Evolutionary conservation across 1,140 invertebrate genomes (phyloP).

Genomic region (Thaumatotibia leucotreta): DNA sequence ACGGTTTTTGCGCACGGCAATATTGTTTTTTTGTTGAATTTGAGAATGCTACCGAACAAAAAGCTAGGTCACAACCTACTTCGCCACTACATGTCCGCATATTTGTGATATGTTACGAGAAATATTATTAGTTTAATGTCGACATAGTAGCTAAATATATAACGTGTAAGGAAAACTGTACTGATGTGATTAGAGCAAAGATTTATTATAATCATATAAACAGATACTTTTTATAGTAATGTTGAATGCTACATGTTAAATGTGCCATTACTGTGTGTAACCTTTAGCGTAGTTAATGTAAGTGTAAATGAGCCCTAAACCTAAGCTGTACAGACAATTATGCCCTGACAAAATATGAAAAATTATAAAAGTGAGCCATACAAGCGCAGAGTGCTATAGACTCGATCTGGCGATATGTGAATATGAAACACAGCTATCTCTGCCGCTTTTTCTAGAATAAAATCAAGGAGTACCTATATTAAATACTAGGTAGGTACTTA

Average conservation of each 20-base stretch:
- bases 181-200: constrained; percentile 65
- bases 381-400: too few relatives aligned
- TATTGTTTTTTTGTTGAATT: not conserved
- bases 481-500: too few relatives aligned
- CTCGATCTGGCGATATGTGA: too few relatives aligned
- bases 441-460: too few relatives aligned
- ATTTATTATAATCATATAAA: constrained; percentile 47
- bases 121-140: constrained; percentile 27
- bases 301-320: constrained; percentile 17
- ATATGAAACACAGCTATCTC: too few relatives aligned
- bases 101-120: constrained; percentile 33
- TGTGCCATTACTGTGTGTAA: constrained; percentile 64
- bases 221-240: constrained; percentile 45
- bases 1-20: not conserved
- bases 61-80: not conserved
- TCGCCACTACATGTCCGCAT: constrained; percentile 13
- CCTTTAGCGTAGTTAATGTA: constrained; percentile 33
- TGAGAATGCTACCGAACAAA: not conserved
- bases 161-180: constrained; percentile 45
- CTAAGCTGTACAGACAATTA: too few relatives aligned
- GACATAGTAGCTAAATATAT: constrained; percentile 35
- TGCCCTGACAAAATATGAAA: too few relatives aligned
- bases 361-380: too few relatives aligned
- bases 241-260: constrained; percentile 61
- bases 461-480: too few relatives aligned